These are phyloP conservation scores for Epinotia ramella DNA, from an alignment of 2,888 invertebrate species.

Conservation along the genomic window DNA sequence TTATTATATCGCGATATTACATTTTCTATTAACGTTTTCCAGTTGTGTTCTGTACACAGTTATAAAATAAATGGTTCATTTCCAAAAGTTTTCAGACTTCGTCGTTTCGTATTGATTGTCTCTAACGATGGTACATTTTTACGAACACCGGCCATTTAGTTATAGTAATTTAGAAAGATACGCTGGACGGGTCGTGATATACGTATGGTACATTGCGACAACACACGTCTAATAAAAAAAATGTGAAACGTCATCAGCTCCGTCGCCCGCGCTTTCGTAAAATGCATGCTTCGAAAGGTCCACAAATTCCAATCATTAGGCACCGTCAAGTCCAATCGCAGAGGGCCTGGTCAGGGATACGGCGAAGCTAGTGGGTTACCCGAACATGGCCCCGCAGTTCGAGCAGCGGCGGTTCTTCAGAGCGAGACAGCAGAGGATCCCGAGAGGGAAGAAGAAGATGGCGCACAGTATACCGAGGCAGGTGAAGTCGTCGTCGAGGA, in stretches of 20 bases:
- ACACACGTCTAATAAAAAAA: not conserved
- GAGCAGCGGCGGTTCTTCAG: conserved; percentile 93
- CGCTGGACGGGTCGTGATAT: conserved; percentile 20
- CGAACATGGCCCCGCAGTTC: conserved; percentile 94
- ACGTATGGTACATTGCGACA: not conserved
- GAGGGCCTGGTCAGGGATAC: not conserved
- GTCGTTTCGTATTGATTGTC: no score
- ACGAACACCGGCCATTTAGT: not conserved
- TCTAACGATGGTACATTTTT: not conserved
- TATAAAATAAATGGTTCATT: no score
- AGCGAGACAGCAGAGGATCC: conserved; percentile 94
- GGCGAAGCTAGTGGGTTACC: conserved; percentile 63
- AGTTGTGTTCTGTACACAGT: not conserved
- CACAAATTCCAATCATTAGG: not conserved
- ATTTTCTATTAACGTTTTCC: not conserved
- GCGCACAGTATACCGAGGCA: conserved; percentile 94
- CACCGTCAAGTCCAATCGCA: conserved; percentile 6
- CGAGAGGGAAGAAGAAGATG: conserved; percentile 94
- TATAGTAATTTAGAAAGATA: not conserved
- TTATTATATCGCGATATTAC: no score
- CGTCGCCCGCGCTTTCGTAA: not conserved
- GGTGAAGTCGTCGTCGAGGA: conserved; percentile 94
- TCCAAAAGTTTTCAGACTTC: no score
- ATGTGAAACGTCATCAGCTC: not conserved
- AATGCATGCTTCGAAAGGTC: not conserved